Evolutionary conservation across 2,797 vertebrate genomes (phyloP), one percentile per base, ranked within the genome.

Genomic region (Thunnus albacares): DNA sequence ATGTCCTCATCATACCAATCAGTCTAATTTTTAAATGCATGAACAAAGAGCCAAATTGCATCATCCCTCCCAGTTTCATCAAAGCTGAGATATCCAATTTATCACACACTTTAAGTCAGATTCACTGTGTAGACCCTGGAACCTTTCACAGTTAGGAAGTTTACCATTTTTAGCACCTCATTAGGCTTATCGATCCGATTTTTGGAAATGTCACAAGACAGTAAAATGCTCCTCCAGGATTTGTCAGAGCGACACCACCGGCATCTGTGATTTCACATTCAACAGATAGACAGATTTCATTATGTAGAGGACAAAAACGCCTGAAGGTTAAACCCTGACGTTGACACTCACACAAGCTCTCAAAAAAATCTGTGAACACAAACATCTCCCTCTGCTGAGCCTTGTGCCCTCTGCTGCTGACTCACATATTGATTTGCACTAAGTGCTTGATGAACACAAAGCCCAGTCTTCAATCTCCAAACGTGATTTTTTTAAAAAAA

Each of bases 361-460:
- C 18, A 58, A 61, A 65, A 66, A 45, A 66, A 45, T 52, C 41
- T 22, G n/a, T 55, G 13, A 71, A 58, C 43, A 71, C 60, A 75
- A 75, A 67, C 63, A 55, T 73, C 49, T 78, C 38, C 45, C 2
- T 45, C 64, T 43, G 51, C 79, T 68, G 75, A 61, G 56, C 30
- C 35, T 35, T 56, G 30, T 59, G 58, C 6, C 55, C 61, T 60
- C 41, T 5, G 65, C 57, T 11, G 45, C 73, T 75, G 59, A 81
- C 72, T 89, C 83, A 79, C 75, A 62, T 71, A 87, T 77, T 64
- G 81, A 92, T 87, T 60, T 69, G 66, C 62, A 71, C 60, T 69
- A 83, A 78, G 56, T 24, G 52, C 59, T 33, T 64, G 18, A 73
- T 43, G 20, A 65, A 76, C 80, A 83, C 58, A 67, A 77, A 71